Conservation (phyloP, 2,888 invertebrate species). For the Chrysotoxum bicinctum region DNA sequence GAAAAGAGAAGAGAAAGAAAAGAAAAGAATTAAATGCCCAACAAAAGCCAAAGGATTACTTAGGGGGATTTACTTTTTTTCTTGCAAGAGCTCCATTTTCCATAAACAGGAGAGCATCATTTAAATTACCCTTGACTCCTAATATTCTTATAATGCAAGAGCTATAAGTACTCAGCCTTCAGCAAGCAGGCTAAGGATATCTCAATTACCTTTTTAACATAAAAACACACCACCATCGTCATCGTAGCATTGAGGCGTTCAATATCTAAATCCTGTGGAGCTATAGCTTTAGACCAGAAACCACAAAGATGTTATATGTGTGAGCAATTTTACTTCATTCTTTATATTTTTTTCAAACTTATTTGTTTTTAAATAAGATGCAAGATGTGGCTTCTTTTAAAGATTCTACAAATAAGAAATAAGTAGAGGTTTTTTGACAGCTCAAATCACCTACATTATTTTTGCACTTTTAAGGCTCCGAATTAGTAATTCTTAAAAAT, state of each 20-base stretch:
- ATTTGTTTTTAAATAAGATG: background rate
- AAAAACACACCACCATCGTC: background rate
- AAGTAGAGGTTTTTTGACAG: too few species aligned
- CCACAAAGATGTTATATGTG: background rate
- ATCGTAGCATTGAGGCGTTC: slow-evolving; percentile 20
- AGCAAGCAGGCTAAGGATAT: slow-evolving; percentile 22
- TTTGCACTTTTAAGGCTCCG: too few species aligned
- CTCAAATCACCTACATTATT: too few species aligned
- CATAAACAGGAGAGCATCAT: slow-evolving; percentile 45
- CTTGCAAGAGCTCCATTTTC: slow-evolving; percentile 25
- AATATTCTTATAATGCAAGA: slow-evolving; percentile 61
- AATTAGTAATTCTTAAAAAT: too few species aligned
- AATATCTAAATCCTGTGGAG: slow-evolving; percentile 16
- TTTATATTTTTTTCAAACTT: background rate
- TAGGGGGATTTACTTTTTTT: slow-evolving; percentile 45
- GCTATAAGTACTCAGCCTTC: slow-evolving; percentile 23
- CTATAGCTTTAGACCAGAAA: background rate
- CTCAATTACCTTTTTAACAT: slow-evolving; percentile 32
- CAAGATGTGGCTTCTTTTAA: background rate
- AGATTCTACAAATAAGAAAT: background rate
- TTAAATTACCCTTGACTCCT: slow-evolving; percentile 66
- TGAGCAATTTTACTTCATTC: background rate
- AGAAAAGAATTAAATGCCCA: slow-evolving; percentile 58
- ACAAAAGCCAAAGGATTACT: slow-evolving; percentile 68
- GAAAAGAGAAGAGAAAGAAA: background rate